These are phyloP conservation scores for Saccostrea cuccullata DNA, from an alignment of 1,140 invertebrate genomes.

Conservation along the genomic window DNA sequence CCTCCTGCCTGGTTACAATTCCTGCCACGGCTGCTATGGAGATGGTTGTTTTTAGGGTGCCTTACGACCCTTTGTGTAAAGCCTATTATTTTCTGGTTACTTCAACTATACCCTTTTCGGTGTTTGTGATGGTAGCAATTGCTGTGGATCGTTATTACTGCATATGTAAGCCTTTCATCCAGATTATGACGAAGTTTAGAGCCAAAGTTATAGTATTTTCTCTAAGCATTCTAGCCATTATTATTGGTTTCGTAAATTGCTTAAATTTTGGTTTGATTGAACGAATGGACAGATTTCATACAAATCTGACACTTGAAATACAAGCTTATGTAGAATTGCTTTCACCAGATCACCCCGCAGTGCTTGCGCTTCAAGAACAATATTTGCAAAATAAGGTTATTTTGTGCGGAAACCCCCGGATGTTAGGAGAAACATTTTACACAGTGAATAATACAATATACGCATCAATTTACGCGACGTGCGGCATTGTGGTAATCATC, in stretches of 20 bases:
- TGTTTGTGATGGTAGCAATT: no score
- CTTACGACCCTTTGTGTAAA: no score
- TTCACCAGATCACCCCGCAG: not conserved
- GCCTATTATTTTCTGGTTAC: no score
- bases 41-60: no score
- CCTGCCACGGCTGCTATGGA: no score
- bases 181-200: no score
- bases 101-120: no score
- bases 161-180: no score
- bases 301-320: not conserved
- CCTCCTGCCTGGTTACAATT: no score
- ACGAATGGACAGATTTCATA: not conserved
- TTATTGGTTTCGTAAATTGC: slow-evolving; percentile 63
- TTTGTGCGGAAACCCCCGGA: not conserved
- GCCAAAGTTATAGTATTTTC: no score
- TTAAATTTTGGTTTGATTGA: slow-evolving; percentile 58
- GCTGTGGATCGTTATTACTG: no score
- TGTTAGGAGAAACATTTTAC: slow-evolving; percentile 48
- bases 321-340: not conserved
- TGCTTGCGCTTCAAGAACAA: not conserved
- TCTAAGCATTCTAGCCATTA: no score
- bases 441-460: slow-evolving; percentile 64
- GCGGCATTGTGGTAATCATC: slow-evolving; percentile 64
- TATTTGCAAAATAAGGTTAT: not conserved
- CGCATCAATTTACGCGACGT: slow-evolving; percentile 65